Evolutionary conservation across 1,140 invertebrate species (phyloP).

Genomic region (Pseudobourletiella spinata): DNA sequence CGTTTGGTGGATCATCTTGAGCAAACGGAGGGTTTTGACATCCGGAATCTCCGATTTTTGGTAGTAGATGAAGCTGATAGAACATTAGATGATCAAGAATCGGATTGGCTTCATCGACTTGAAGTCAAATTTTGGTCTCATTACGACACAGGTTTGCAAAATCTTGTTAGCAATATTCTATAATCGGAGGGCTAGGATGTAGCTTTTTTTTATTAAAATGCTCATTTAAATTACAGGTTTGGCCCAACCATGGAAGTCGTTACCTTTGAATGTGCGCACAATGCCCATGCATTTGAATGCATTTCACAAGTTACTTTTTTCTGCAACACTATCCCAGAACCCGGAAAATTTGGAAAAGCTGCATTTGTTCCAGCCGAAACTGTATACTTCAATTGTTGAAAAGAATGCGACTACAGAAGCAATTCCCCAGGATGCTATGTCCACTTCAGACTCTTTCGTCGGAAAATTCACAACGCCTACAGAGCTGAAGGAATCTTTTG

Average conservation of each 20-base stretch:
- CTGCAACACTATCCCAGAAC: conserved; percentile 90
- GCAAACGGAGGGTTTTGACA: conserved; percentile 73
- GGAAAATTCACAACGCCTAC: conserved; percentile 75
- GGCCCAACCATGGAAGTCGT: conserved; percentile 41
- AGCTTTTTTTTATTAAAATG: too few species aligned
- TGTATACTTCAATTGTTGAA: conserved; percentile 67
- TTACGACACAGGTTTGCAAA: conserved; percentile 23
- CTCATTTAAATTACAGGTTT: background rate
- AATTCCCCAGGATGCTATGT: too few species aligned
- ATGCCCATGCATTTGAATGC: conserved; percentile 41
- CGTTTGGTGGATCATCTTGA: conserved; percentile 85
- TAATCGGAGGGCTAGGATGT: too few species aligned
- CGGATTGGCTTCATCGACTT: conserved; percentile 74
- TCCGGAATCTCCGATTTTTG: conserved; percentile 69
- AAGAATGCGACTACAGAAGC: background rate
- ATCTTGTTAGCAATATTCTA: too few species aligned
- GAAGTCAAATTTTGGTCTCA: conserved; percentile 37
- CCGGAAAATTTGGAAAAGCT: conserved; percentile 84
- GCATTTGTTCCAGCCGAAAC: conserved; percentile 78
- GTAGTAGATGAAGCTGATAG: conserved; percentile 91
- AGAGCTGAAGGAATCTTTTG: conserved; percentile 66
- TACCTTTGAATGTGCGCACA: conserved; percentile 40
- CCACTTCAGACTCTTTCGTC: conserved; percentile 46
- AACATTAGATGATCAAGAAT: conserved; percentile 79
- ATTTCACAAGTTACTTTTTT: conserved; percentile 89